Evolutionary conservation across 2,113 vertebrate species (phyloP).

Genomic region (Lepus americanus): DNA sequence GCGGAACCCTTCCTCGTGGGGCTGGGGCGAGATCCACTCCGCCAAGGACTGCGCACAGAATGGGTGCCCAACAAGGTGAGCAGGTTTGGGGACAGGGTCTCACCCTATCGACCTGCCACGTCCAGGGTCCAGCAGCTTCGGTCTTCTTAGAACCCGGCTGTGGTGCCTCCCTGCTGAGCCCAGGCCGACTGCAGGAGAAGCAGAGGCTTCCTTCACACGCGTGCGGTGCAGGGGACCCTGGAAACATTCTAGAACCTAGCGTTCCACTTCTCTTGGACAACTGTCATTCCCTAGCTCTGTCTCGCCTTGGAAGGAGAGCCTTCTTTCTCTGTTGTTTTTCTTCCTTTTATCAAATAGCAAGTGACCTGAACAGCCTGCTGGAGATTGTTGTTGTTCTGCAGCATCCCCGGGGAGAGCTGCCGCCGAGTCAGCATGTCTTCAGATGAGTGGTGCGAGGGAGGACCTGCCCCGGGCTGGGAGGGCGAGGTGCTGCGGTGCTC

Average conservation of each 20-base stretch:
- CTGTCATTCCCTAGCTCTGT: neutral
- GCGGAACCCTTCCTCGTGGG: neutral
- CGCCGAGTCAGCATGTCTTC: neutral
- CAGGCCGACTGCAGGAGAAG: neutral
- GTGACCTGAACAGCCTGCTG: neutral
- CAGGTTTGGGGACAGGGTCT: neutral
- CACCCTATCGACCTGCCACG: no score
- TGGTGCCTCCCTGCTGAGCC: neutral
- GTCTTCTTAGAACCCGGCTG: neutral
- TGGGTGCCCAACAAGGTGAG: neutral
- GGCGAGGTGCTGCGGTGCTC: no score
- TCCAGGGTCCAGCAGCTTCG: neutral
- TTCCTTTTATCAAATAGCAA: conserved; percentile 19
- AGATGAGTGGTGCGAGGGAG: neutral
- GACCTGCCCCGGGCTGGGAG: no score
- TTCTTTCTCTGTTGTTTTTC: neutral
- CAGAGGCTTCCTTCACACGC: neutral
- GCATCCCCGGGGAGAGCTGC: neutral
- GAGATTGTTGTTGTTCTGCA: neutral
- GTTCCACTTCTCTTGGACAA: neutral
- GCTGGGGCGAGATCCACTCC: neutral
- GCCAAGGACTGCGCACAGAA: neutral
- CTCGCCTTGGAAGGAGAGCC: neutral
- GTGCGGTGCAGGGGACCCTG: neutral
- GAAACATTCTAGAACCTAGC: neutral